These are phyloP conservation scores for Trichonephila clavipes DNA, from an alignment of 1,140 invertebrate species.

Conservation along the genomic window DNA sequence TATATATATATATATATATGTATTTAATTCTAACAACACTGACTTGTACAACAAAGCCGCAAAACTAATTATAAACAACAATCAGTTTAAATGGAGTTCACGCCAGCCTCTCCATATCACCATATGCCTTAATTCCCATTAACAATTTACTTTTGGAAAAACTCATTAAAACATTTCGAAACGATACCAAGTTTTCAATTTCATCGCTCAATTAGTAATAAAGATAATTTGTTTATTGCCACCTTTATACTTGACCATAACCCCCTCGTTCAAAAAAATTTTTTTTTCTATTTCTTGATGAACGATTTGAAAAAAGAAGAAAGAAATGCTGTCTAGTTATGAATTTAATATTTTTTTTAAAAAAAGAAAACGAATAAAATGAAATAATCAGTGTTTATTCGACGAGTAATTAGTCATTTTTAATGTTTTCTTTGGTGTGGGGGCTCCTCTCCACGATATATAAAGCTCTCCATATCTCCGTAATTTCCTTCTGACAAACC, in stretches of 20 bases:
- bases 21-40: no score
- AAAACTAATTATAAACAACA: no score
- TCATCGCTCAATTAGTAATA: neutral
- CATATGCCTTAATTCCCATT: no score
- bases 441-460: neutral
- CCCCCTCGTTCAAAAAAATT: neutral
- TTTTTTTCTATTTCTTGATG: neutral
- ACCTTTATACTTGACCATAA: neutral
- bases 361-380: neutral
- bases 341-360: neutral
- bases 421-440: constrained; percentile 5
- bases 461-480: constrained; percentile 21
- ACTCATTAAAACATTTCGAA: neutral
- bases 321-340: constrained; percentile 8
- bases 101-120: no score
- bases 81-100: no score
- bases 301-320: neutral
- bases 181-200: neutral
- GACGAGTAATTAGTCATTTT: constrained; percentile 9
- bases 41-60: no score
- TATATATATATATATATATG: no score
- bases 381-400: constrained; percentile 34
- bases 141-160: neutral
- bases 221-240: neutral
- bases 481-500: constrained; percentile 30